Conservation (phyloP, 92 coral and sea anemone species). For the Phenganax stokvisi region DNA sequence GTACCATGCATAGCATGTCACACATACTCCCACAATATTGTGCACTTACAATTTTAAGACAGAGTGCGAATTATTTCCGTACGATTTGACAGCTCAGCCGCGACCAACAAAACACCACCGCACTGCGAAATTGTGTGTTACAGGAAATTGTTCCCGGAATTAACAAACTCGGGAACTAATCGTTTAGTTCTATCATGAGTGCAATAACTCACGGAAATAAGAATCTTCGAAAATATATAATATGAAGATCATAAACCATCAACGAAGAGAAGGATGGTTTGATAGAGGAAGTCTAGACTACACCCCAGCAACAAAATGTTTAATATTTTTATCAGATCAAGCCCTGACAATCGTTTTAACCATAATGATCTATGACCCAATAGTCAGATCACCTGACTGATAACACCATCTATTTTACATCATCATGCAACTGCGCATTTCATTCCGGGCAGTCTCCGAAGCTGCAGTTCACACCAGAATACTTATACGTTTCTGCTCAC, state of each 20-base stretch:
- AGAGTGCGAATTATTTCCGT: background rate
- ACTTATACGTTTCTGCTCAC: background rate
- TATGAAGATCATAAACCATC: background rate
- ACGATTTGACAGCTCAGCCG: background rate
- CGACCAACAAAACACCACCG: background rate
- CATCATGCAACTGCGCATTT: background rate
- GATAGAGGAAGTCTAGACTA: constrained; percentile 18
- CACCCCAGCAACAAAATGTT: constrained; percentile 12
- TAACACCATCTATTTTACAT: constrained; percentile 1
- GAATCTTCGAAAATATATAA: background rate
- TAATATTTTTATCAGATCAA: constrained; percentile 15
- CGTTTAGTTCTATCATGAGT: constrained; percentile 8
- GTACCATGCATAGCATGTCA: no score
- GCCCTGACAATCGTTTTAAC: constrained; percentile 13
- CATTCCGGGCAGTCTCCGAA: background rate
- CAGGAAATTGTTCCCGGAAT: constrained; percentile 21
- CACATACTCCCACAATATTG: no score
- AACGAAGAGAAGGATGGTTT: background rate
- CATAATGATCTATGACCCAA: constrained; percentile 17
- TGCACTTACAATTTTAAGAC: no score
- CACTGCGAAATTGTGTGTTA: background rate
- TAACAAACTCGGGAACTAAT: constrained; percentile 1
- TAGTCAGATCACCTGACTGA: constrained; percentile 18
- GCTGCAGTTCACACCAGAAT: background rate
- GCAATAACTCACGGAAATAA: constrained; percentile 3